A percentile compares a stretch with the other conserved stretches of the same genome.
phyloP scores from a whole-genome alignment of 2,888 invertebrate species.

The Troides aeacus region DNA sequence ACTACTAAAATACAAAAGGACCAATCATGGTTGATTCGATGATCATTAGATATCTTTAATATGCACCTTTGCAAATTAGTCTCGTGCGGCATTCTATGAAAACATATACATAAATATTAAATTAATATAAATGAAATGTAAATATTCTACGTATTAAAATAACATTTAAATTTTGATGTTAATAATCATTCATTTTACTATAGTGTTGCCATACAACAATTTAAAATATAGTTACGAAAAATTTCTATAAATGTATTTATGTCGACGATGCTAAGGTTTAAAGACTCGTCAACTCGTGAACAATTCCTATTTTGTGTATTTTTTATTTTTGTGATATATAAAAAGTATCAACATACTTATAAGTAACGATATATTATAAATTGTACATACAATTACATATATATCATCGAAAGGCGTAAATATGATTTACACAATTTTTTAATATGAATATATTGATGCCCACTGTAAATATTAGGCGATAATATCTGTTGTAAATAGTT shows the following conservation, averaged over 20 bases:
- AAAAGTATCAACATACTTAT: background rate
- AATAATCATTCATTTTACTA: background rate
- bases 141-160: background rate
- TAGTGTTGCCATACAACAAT: background rate
- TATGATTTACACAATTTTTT: too few species aligned
- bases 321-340: too few species aligned
- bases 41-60: background rate
- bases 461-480: background rate
- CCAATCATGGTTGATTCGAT: background rate
- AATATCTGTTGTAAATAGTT: background rate
- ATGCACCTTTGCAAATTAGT: background rate
- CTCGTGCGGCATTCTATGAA: background rate
- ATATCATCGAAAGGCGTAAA: background rate
- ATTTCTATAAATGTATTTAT: too few species aligned
- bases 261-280: too few species aligned
- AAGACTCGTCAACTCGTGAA: too few species aligned
- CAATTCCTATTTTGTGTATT: too few species aligned
- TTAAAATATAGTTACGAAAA: too few species aligned
- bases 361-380: background rate
- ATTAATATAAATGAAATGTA: background rate
- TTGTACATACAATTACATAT: background rate
- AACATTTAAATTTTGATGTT: background rate
- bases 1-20: background rate
- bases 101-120: background rate
- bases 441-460: background rate